phyloP scores from a whole-genome alignment of 2,797 vertebrate species.

The Hipposideros larvatus region DNA sequence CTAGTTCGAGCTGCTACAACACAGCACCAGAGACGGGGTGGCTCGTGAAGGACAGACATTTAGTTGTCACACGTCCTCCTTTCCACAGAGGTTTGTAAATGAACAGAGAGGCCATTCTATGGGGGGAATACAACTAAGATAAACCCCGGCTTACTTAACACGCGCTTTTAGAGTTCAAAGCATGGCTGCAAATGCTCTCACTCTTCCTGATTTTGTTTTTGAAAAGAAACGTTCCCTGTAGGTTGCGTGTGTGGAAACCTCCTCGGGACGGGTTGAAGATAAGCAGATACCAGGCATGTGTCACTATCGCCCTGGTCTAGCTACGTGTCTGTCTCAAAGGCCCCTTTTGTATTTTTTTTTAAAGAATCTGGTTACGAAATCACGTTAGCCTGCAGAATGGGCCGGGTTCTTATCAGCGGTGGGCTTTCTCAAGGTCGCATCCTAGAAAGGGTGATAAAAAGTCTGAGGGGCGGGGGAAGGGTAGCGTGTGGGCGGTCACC shows the following conservation, averaged over 20 bases:
- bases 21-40: not conserved
- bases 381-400: not conserved
- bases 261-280: not conserved
- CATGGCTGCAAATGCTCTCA: not conserved
- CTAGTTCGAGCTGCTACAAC: not conserved
- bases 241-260: not conserved
- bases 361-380: not conserved
- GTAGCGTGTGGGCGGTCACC: rapidly evolving
- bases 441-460: not conserved
- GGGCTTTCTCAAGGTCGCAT: not conserved
- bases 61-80: not conserved
- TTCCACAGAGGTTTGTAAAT: no score
- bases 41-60: not conserved
- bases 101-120: no score
- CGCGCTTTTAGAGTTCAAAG: not conserved
- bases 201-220: not conserved
- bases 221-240: not conserved
- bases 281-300: not conserved
- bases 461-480: not conserved
- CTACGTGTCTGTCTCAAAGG: not conserved
- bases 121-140: no score
- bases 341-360: not conserved
- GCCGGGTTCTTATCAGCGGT: not conserved
- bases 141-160: no score
- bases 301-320: no score